phyloP scores from a whole-genome alignment of 2,797 vertebrate genomes.

The Paramormyrops hopkinsi region DNA sequence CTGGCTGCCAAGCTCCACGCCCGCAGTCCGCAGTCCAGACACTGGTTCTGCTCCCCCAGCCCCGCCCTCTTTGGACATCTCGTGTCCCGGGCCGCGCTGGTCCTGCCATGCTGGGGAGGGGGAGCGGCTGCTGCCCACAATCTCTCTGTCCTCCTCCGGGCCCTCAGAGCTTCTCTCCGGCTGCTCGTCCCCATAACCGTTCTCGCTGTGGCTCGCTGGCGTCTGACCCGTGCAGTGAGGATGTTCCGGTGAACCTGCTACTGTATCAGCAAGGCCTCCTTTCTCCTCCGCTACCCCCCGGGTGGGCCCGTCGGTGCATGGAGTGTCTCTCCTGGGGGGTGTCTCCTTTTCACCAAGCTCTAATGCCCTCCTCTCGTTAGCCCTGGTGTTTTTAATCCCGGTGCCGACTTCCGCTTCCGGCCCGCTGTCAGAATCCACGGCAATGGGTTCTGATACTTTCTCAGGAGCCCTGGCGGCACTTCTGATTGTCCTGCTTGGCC shows the following conservation, averaged over 20 bases:
- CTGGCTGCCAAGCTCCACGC: conserved; percentile 71
- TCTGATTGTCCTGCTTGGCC: conserved; percentile 61
- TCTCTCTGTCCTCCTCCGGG: conserved; percentile 71
- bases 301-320: not conserved
- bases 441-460: conserved; percentile 59
- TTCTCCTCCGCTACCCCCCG: not conserved
- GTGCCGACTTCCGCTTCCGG: conserved; percentile 38
- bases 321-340: conserved; percentile 39
- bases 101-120: conserved; percentile 65
- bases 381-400: conserved; percentile 35
- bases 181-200: conserved; percentile 58
- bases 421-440: conserved; percentile 64
- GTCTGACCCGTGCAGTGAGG: conserved; percentile 52
- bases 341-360: conserved; percentile 12
- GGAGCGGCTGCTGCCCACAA: conserved; percentile 39
- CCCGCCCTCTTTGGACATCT: conserved; percentile 39
- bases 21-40: conserved; percentile 55
- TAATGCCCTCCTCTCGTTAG: conserved; percentile 17
- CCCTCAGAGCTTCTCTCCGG: conserved; percentile 65
- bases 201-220: conserved; percentile 64
- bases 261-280: conserved; percentile 32
- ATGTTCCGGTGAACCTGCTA: conserved; percentile 40
- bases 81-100: conserved; percentile 56
- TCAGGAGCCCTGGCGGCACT: conserved; percentile 56
- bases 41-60: conserved; percentile 62